Evolutionary conservation across 2,888 invertebrate genomes (phyloP).

Genomic region (Xiphydria camelus): DNA sequence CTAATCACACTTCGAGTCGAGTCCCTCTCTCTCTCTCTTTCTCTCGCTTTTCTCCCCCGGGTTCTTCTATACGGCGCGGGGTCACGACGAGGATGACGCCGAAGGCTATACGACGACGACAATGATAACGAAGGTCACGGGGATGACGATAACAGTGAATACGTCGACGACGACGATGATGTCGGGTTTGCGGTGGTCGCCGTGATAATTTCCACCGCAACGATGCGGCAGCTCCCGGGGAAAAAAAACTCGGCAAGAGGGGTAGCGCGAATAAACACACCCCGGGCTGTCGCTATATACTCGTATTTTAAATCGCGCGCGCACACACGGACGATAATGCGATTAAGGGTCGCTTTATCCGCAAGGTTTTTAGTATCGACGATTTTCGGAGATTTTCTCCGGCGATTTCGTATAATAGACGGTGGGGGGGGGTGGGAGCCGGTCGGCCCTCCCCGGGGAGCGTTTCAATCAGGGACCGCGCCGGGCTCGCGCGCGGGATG

Average conservation of each 20-base stretch:
- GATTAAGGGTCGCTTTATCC: slow-evolving; percentile 15
- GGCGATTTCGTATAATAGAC: too few species aligned
- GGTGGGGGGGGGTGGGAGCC: slow-evolving; percentile 5
- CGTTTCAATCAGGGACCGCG: slow-evolving; percentile 14
- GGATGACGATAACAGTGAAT: too few species aligned
- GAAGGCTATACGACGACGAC: too few species aligned
- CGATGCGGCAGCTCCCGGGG: too few species aligned
- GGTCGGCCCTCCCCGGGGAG: slow-evolving; percentile 12
- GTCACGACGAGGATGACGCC: neutral
- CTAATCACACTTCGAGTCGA: slow-evolving; percentile 34
- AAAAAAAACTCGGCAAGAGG: too few species aligned
- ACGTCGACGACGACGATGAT: too few species aligned
- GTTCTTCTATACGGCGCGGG: neutral
- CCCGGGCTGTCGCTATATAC: too few species aligned
- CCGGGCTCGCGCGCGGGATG: slow-evolving; percentile 2
- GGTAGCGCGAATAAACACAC: too few species aligned
- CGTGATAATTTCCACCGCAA: too few species aligned
- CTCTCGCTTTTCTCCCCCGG: neutral
- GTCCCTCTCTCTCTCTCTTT: slow-evolving; percentile 1
- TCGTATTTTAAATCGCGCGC: too few species aligned
- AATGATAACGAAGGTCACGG: too few species aligned
- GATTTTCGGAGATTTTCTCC: slow-evolving; percentile 17
- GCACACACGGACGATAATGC: slow-evolving; percentile 6
- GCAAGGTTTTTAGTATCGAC: slow-evolving; percentile 15
- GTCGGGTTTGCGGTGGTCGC: too few species aligned